Evolutionary conservation across 2,888 invertebrate genomes (phyloP).

Genomic region (Rugalucina vietnamica): DNA sequence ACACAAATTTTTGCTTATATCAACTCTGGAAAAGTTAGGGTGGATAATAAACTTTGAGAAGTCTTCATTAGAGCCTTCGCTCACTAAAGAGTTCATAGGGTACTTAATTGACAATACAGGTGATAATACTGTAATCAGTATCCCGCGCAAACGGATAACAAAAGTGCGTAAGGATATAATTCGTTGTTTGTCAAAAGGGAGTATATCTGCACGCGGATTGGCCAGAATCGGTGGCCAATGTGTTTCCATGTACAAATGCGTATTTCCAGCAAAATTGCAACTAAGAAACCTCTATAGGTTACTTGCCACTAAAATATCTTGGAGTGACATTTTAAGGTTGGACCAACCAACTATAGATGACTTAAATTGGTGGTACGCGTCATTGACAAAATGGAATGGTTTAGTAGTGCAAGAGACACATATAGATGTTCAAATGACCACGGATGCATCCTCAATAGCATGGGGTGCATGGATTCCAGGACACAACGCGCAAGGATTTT

Average conservation of each 20-base stretch:
- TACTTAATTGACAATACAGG: conserved; percentile 10
- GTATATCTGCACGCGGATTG: background rate
- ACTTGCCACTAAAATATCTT: conserved; percentile 15
- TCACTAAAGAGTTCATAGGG: conserved; percentile 1
- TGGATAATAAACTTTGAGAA: background rate
- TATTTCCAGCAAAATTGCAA: background rate
- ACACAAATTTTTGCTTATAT: background rate
- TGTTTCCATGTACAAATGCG: background rate
- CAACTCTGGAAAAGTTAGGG: background rate
- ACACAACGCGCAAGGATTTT: conserved; percentile 1
- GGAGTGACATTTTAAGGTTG: conserved; percentile 7
- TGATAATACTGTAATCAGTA: background rate
- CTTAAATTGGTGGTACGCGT: conserved; percentile 14
- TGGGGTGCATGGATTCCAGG: conserved; percentile 21
- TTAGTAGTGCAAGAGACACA: conserved; percentile 4
- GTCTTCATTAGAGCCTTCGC: conserved; percentile 3
- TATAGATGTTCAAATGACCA: background rate
- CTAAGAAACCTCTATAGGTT: conserved; percentile 17
- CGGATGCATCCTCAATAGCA: background rate
- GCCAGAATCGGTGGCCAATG: background rate
- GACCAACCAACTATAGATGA: conserved; percentile 6
- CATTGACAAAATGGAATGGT: conserved; percentile 20
- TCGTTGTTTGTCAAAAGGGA: background rate
- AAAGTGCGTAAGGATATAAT: background rate
- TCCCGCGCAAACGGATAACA: background rate